Base-by-base conservation (phyloP, 2,888 invertebrate genomes). In the Arctia plantaginis region DNA sequence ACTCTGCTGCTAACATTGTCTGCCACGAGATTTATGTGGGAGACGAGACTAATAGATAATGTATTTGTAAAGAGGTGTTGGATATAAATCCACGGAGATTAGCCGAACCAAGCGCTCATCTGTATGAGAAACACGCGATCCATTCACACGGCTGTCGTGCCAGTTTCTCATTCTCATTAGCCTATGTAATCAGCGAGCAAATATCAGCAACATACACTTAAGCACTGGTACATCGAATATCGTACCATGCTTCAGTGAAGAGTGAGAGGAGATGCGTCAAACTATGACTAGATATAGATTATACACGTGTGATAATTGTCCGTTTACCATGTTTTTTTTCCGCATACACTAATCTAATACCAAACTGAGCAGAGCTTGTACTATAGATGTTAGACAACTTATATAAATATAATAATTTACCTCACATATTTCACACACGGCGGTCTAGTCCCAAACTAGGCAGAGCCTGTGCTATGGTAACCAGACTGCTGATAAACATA, bases 11-110 rank as follows among this genome's bases (percentile, higher is more conserved):
- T 76, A 66, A 77, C 78, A 78, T 69, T 66, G 74, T 70, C 12
- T 55, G 44, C 30, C 6, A n/a, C n/a, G 27, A 77, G 85, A 85
- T 83, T 83, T 77, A 85, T 84, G 78, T 78, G 80, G 73, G 78
- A 79, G 72, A 27, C 74, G 69, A 66, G 47, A 44, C 77, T 66
- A 66, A 75, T 67, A 59, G 70, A 70, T 51, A 65, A 27, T 33
- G 72, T 35, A 65, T 71, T 71, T 44, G 69, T 68, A 74, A 66
- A 66, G 55, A 70, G 18, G 35, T 72, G 66, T 67, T 39, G 30
- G 55, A 68, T 41, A 64, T 66, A 66, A 62, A 66, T 72, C 55
- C 68, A 66, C 66, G 51, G 71, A 70, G 76, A 77, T 82, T 47
- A 72, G 39, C 15, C 65, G 44, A 47, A 65, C 65, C 64, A 72